A percentile compares a stretch with the other conserved stretches of the same genome.
Conservation (phyloP, 2,113 vertebrate species). For the Pomatorhinus ruficollis region DNA sequence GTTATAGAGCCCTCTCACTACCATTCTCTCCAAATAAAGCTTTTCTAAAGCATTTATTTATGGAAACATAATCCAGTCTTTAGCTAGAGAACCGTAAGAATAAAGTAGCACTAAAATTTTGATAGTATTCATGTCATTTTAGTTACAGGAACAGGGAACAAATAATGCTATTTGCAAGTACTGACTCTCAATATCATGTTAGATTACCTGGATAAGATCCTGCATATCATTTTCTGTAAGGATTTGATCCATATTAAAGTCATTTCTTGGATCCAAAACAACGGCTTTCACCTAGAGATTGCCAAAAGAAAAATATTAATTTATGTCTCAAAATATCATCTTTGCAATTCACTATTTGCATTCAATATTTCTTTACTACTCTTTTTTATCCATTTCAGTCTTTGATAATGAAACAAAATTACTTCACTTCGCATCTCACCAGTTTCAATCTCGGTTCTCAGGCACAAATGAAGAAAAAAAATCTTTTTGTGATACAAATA, state of each 20-base stretch:
- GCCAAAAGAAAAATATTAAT: constrained; percentile 11
- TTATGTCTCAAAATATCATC: not conserved
- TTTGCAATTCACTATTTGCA: not conserved
- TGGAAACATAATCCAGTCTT: not conserved
- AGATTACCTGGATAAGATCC: constrained; percentile 84
- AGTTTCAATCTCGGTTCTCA: not conserved
- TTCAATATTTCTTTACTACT: not conserved
- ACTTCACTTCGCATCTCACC: not conserved
- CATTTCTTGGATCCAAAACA: constrained; percentile 84
- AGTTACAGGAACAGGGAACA: not conserved
- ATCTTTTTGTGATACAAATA: not conserved
- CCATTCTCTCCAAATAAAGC: not conserved
- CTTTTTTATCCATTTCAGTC: not conserved
- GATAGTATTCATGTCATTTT: not conserved
- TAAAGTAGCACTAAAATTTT: not conserved
- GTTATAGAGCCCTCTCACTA: not conserved
- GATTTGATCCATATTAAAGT: constrained; percentile 78
- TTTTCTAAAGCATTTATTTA: not conserved
- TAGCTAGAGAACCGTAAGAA: not conserved
- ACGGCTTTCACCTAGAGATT: constrained; percentile 86
- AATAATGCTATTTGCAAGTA: not conserved
- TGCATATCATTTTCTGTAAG: constrained; percentile 81
- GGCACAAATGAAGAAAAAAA: not conserved
- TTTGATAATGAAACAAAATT: not conserved
- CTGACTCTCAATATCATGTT: not conserved